Percentiles rank a stretch among this genome's conserved stretches.
Conservation (phyloP, 2,113 vertebrate genomes). For the Turnix velox region DNA sequence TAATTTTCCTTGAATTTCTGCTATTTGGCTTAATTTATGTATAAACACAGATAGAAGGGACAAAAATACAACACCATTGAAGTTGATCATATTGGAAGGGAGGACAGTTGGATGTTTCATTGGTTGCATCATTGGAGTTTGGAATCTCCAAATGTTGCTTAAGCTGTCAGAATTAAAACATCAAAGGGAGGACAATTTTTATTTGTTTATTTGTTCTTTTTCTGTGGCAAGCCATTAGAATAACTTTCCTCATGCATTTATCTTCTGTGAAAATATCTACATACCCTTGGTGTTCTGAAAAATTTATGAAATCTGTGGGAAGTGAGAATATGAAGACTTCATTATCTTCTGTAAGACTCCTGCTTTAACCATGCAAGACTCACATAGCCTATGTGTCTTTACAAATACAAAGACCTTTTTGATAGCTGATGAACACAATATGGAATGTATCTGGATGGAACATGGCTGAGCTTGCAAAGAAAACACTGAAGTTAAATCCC, state of each 20-base stretch:
- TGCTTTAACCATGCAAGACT: neutral
- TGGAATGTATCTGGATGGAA: neutral
- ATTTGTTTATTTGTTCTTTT: neutral
- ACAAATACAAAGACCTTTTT: neutral
- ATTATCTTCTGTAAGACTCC: neutral
- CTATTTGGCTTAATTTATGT: neutral
- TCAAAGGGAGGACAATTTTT: neutral
- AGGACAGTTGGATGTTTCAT: neutral
- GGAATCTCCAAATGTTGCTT: neutral
- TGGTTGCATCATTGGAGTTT: neutral
- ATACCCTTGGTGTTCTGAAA: neutral
- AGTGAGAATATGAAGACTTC: neutral
- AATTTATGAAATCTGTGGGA: neutral
- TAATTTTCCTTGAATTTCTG: neutral
- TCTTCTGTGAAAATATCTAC: neutral
- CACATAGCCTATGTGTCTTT: neutral
- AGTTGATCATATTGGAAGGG: neutral
- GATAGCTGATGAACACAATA: neutral
- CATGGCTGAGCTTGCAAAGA: neutral
- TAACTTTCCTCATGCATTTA: neutral
- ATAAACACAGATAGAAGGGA: neutral
- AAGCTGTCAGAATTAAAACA: neutral
- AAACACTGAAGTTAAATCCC: neutral
- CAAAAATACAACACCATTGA: neutral
- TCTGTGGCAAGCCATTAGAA: neutral